Evolutionary conservation across 2,113 vertebrate species (phyloP), one percentile per base, ranked within the genome.

Genomic region (Myotis brandtii): DNA sequence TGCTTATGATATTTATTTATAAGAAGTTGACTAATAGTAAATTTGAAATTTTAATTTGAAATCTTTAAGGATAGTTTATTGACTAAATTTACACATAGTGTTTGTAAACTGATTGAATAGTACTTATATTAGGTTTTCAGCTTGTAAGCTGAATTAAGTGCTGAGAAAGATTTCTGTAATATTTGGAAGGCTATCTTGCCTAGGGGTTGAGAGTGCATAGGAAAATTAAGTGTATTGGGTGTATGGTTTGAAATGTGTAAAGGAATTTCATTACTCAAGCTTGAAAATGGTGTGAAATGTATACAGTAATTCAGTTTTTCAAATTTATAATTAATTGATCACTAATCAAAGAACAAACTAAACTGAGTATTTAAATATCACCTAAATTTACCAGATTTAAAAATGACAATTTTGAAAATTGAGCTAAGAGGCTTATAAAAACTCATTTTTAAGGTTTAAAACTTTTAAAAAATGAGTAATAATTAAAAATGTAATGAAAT

Each of bases 281-380:
- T 91, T 79, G 37, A 86, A 95, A 91, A 80, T 30, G 1, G 27
- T 69, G 25, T 89, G 72, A 95, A 94, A 91, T 86, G 32, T 72
- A 88, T 93, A 77, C 8, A 18, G 27, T 18, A 88, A 86, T 66
- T 80, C 62, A 81, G 10, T 73, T 37, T 88, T 32, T 81, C 32
- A 89, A 93, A 79, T 64, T 21, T 76, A 75, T 40, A 56, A 88
- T 14, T 86, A 94, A 95, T 0, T 91, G 75, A 80, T 93, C 23
- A 87, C 23, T 79, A 75, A 79, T 70, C 82, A 69, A 82, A 18
- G 48, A 90, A 93, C 30, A 94, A 96, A 85, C 50, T 23, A 86
- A 94, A 95, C 67, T 91, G 43, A 95, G 56, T 89, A 40, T 80
- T 94, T 79, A 91, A 81, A 77, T 62, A 87, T 73, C 87, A 76